Conservation (phyloP, 1,140 invertebrate species). For the Plutomurus gul region DNA sequence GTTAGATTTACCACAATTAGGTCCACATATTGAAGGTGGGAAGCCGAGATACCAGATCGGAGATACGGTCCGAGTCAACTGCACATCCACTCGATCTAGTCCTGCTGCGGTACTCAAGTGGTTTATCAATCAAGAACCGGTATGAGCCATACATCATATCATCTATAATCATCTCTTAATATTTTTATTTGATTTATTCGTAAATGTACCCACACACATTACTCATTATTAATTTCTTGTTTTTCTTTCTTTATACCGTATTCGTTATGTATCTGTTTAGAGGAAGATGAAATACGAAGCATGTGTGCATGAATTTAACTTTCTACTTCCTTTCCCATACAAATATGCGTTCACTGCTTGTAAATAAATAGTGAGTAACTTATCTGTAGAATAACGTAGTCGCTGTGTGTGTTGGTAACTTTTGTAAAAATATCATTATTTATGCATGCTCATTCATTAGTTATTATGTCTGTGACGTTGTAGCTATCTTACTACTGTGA, state of each 20-base stretch:
- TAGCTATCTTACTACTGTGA: neutral
- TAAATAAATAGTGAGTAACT: no score
- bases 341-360: no score
- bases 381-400: no score
- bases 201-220: no score
- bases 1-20: constrained; percentile 77
- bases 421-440: neutral
- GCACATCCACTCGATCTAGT: constrained; percentile 78
- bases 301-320: no score
- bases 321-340: no score
- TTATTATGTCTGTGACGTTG: neutral
- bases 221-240: no score
- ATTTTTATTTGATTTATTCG: no score
- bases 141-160: constrained; percentile 58
- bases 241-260: no score
- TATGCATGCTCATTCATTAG: neutral
- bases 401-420: no score
- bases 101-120: constrained; percentile 81
- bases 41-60: constrained; percentile 78
- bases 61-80: constrained; percentile 78
- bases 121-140: constrained; percentile 85
- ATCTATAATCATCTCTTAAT: neutral
- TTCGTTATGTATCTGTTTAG: no score
- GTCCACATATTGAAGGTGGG: constrained; percentile 80
- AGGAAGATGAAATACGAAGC: no score